These are phyloP conservation scores for Amphiprion percula DNA, from an alignment of 2,113 vertebrate species.

Conservation along the genomic window DNA sequence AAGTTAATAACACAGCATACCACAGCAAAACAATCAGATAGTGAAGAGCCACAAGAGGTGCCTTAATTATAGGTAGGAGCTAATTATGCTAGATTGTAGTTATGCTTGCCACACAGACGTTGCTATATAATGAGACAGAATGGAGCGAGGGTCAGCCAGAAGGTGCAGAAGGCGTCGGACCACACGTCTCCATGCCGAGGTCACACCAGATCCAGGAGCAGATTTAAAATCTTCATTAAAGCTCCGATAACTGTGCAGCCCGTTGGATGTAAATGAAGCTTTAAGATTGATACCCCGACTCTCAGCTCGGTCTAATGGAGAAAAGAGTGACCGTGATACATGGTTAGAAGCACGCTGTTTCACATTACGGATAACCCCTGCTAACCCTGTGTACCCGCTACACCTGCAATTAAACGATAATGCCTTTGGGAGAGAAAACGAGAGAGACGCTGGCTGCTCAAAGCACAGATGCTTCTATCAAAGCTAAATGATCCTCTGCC, in stretches of 20 bases:
- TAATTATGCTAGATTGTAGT: conserved; percentile 74
- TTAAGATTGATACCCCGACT: conserved; percentile 54
- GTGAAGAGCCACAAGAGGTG: conserved; percentile 51
- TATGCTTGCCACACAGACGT: conserved; percentile 55
- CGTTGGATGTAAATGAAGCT: conserved; percentile 68
- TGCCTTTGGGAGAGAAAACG: conserved; percentile 52
- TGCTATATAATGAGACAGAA: conserved; percentile 73
- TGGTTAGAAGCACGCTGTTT: conserved; percentile 44
- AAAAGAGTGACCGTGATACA: conserved; percentile 53
- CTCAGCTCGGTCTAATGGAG: conserved; percentile 51
- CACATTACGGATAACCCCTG: conserved; percentile 66
- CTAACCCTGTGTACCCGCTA: conserved; percentile 55
- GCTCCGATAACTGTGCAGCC: conserved; percentile 56
- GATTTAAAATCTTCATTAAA: conserved; percentile 69
- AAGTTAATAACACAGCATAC: conserved; percentile 61
- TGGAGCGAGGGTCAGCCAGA: conserved; percentile 42
- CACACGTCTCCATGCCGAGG: conserved; percentile 41
- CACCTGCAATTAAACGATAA: conserved; percentile 77
- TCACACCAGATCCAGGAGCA: conserved; percentile 38
- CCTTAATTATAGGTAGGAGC: conserved; percentile 71
- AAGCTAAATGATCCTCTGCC: conserved; percentile 66
- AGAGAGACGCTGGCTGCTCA: conserved; percentile 47
- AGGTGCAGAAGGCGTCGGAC: conserved; percentile 21
- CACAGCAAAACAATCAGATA: conserved; percentile 63
- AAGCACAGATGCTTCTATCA: conserved; percentile 69